These are phyloP conservation scores for Contarinia nasturtii DNA, from an alignment of 1,140 invertebrate genomes.

Conservation along the genomic window DNA sequence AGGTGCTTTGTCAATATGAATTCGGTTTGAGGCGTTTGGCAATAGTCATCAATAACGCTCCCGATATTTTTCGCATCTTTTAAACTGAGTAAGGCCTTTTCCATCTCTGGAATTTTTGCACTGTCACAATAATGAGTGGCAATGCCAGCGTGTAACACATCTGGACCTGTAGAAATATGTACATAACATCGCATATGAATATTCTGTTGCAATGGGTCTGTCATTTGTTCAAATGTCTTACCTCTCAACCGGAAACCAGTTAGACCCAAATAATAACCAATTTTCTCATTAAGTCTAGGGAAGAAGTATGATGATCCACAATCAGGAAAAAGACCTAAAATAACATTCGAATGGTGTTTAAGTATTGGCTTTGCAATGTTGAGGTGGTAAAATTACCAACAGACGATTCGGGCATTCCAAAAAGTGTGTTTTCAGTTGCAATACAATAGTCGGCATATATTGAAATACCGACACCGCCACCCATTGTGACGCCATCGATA, in stretches of 20 bases:
- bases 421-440: constrained; percentile 85
- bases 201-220: too few species aligned
- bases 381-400: constrained; percentile 40
- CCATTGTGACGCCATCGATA: constrained; percentile 97
- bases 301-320: constrained; percentile 88
- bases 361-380: too few species aligned
- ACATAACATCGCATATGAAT: too few species aligned
- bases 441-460: constrained; percentile 84
- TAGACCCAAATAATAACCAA: constrained; percentile 87
- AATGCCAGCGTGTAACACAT: constrained; percentile 77
- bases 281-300: constrained; percentile 60
- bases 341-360: too few species aligned
- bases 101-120: constrained; percentile 42
- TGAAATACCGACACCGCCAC: constrained; percentile 92
- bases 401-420: constrained; percentile 95
- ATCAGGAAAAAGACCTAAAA: constrained; percentile 73
- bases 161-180: constrained; percentile 28
- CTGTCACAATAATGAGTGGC: constrained; percentile 80
- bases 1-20: constrained; percentile 60
- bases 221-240: constrained; percentile 69
- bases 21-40: constrained; percentile 23
- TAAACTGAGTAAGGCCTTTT: constrained; percentile 40
- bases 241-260: constrained; percentile 69
- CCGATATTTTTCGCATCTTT: constrained; percentile 37
- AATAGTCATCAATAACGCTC: constrained; percentile 34